phyloP scores from a whole-genome alignment of 1,140 invertebrate species.

The Zophobas atratus region DNA sequence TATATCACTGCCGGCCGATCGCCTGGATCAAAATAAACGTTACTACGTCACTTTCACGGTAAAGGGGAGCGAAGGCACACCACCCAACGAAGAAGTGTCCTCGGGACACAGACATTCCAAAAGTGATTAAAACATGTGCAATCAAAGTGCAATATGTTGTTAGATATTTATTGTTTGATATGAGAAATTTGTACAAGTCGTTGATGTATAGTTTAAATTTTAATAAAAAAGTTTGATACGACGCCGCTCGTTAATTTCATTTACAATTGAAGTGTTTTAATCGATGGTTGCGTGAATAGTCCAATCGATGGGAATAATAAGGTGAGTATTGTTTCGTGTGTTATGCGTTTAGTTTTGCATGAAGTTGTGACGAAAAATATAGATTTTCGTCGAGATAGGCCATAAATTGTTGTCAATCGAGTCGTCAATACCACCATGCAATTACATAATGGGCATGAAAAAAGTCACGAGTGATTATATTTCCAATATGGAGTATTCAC shows the following conservation, averaged over 20 bases:
- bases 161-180: slow-evolving; percentile 42
- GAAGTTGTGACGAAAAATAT: slow-evolving; percentile 11
- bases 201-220: slow-evolving; percentile 26
- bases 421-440: slow-evolving; percentile 31
- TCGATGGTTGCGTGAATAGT: too few relatives aligned
- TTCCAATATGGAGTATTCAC: slow-evolving; percentile 37
- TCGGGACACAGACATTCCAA: slow-evolving; percentile 64
- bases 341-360: slow-evolving; percentile 3
- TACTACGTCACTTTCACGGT: slow-evolving; percentile 93
- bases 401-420: slow-evolving; percentile 4
- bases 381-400: slow-evolving; percentile 7
- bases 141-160: slow-evolving; percentile 37
- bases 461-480: background rate
- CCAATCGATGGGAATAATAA: too few relatives aligned
- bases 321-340: too few relatives aligned
- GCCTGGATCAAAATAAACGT: slow-evolving; percentile 87
- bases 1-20: slow-evolving; percentile 87
- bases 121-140: slow-evolving; percentile 59
- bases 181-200: slow-evolving; percentile 41
- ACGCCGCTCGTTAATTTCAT: background rate
- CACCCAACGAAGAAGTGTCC: slow-evolving; percentile 44
- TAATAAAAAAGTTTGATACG: slow-evolving; percentile 17
- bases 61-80: slow-evolving; percentile 71
- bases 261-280: too few relatives aligned
- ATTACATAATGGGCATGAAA: background rate